Percentiles rank a stretch among this genome's conserved stretches.
These are phyloP conservation scores for Helicolenus hilgendorfi DNA, from an alignment of 2,797 vertebrate genomes.

Conservation along the genomic window DNA sequence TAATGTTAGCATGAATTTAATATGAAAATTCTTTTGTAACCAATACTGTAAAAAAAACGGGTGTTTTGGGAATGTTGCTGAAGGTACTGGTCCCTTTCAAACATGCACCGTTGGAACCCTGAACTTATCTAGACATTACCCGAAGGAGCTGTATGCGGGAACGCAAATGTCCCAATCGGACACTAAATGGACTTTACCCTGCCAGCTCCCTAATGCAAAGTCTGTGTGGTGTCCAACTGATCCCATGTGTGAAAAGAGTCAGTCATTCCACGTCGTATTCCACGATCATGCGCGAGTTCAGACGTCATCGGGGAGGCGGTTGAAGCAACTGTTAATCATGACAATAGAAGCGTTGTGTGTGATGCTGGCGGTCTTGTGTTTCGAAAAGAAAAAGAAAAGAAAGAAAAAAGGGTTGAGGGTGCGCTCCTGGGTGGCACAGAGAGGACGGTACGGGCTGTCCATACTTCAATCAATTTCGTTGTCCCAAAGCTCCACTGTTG, in stretches of 20 bases:
- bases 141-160: neutral
- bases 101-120: neutral
- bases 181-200: neutral
- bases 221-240: neutral
- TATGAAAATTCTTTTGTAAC: neutral
- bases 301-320: too few species aligned
- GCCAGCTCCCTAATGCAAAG: neutral
- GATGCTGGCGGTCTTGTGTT: too few species aligned
- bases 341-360: too few species aligned
- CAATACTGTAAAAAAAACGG: neutral
- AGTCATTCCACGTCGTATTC: neutral
- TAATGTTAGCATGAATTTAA: neutral
- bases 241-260: neutral
- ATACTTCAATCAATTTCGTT: too few species aligned
- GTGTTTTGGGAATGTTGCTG: neutral
- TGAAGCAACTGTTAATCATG: too few species aligned
- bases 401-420: too few species aligned
- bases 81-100: neutral
- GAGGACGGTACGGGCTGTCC: too few species aligned
- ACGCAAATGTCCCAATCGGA: neutral
- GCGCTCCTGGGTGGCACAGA: too few species aligned
- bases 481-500: too few species aligned
- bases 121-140: neutral
- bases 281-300: too few species aligned
- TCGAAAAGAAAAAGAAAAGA: too few species aligned